A percentile compares a stretch with the other conserved stretches of the same genome.
These are phyloP conservation scores for Simalia tracyae DNA, from an alignment of 2,797 vertebrate species.

Conservation along the genomic window DNA sequence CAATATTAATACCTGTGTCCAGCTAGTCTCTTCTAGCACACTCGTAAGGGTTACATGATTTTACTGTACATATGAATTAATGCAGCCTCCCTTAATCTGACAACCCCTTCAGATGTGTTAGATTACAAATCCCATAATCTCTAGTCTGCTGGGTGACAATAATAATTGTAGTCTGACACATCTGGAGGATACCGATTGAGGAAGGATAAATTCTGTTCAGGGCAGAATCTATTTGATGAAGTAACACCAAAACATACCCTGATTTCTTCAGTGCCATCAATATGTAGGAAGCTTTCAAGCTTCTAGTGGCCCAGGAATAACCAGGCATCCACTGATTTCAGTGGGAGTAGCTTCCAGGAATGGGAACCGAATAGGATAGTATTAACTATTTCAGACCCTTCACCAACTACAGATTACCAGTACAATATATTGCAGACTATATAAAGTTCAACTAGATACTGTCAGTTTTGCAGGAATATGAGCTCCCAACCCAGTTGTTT, in stretches of 20 bases:
- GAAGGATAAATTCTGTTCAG: not conserved
- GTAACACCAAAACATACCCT: not conserved
- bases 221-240: fast-evolving
- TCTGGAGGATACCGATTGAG: not conserved
- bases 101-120: not conserved
- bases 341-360: not conserved
- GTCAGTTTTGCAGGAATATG: not conserved
- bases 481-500: not conserved
- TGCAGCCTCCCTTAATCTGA: not conserved
- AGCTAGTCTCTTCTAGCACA: not conserved
- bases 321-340: not conserved
- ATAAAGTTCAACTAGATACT: not conserved
- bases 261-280: not conserved
- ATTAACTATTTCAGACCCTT: not conserved
- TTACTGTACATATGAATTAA: not conserved
- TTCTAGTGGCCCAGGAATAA: not conserved
- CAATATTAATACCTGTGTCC: not conserved
- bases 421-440: not conserved
- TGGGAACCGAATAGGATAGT: not conserved
- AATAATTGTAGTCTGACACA: not conserved
- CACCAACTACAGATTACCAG: not conserved
- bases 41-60: slow-evolving; percentile 14
- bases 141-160: not conserved
- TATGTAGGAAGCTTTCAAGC: not conserved
- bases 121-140: not conserved